Evolutionary conservation across 2,113 vertebrate species (phyloP).

Genomic region (Capreolus pygargus): DNA sequence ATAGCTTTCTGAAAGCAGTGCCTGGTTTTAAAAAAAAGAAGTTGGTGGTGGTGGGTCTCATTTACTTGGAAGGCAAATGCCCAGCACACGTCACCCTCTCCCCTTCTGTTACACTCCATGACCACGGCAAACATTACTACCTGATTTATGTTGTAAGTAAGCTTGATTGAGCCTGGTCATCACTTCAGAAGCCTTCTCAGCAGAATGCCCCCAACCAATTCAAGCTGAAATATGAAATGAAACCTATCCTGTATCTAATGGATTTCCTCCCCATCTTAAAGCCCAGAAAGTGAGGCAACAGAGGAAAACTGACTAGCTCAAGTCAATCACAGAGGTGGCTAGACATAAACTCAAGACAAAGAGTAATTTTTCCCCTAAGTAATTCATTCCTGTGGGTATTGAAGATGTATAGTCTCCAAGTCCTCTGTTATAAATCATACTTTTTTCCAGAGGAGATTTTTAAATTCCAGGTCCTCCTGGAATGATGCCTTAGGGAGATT

Average conservation of each 20-base stretch:
- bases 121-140: not conserved
- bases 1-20: slow-evolving; percentile 27
- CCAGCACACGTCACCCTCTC: not conserved
- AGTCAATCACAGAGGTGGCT: not conserved
- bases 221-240: not conserved
- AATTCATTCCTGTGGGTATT: not conserved
- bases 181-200: not conserved
- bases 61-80: not conserved
- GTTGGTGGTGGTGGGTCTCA: not conserved
- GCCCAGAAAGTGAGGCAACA: not conserved
- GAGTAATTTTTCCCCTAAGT: not conserved
- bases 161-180: not conserved
- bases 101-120: not conserved
- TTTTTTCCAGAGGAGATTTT: not conserved
- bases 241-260: not conserved
- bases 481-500: not conserved
- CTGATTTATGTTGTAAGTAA: not conserved
- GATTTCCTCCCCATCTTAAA: not conserved
- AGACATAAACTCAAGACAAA: not conserved
- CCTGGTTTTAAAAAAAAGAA: not conserved
- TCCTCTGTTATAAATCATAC: not conserved
- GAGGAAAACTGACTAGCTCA: not conserved
- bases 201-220: not conserved
- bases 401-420: not conserved
- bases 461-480: not conserved